Percentiles rank a stretch among this genome's conserved stretches.
These are phyloP conservation scores for Stegodyphus dumicola DNA, from an alignment of 1,140 invertebrate genomes.

Conservation along the genomic window DNA sequence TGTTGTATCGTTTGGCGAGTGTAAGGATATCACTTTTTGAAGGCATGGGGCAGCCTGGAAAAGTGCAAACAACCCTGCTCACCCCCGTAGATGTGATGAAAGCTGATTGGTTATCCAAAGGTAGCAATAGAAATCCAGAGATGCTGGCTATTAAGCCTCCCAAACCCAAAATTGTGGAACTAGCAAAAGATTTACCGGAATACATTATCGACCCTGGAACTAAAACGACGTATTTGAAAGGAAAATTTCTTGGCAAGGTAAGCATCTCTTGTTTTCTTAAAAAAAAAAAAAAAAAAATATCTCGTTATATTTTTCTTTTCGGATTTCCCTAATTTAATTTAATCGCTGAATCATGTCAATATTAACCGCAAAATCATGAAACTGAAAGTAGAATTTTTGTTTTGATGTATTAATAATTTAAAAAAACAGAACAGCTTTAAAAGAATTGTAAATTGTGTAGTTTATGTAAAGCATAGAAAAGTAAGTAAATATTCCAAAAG, in stretches of 20 bases:
- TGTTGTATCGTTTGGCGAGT: slow-evolving; percentile 1
- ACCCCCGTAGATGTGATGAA: slow-evolving; percentile 58
- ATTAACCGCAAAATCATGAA: too few species aligned
- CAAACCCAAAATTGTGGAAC: slow-evolving; percentile 58
- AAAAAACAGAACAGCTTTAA: too few species aligned
- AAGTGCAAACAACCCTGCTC: slow-evolving; percentile 53
- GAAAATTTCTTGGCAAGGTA: slow-evolving; percentile 72
- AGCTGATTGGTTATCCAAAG: slow-evolving; percentile 52
- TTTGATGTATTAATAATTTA: too few species aligned
- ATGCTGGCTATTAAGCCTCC: slow-evolving; percentile 23
- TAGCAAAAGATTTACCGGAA: slow-evolving; percentile 68
- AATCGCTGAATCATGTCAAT: too few species aligned
- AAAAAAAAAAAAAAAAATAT: too few species aligned
- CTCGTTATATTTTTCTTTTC: too few species aligned
- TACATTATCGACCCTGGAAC: slow-evolving; percentile 71
- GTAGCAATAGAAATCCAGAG: slow-evolving; percentile 11
- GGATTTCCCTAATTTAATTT: too few species aligned
- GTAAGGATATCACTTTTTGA: neutral
- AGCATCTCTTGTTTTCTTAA: neutral
- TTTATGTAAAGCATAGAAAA: too few species aligned
- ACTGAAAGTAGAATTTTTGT: too few species aligned
- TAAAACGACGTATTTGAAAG: slow-evolving; percentile 72
- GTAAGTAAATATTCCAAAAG: too few species aligned
- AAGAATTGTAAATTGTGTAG: too few species aligned
- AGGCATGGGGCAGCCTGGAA: slow-evolving; percentile 49